A percentile compares a stretch with the other conserved stretches of the same genome.
These are phyloP conservation scores for Bombus huntii DNA, from an alignment of 1,140 invertebrate species.

Conservation along the genomic window DNA sequence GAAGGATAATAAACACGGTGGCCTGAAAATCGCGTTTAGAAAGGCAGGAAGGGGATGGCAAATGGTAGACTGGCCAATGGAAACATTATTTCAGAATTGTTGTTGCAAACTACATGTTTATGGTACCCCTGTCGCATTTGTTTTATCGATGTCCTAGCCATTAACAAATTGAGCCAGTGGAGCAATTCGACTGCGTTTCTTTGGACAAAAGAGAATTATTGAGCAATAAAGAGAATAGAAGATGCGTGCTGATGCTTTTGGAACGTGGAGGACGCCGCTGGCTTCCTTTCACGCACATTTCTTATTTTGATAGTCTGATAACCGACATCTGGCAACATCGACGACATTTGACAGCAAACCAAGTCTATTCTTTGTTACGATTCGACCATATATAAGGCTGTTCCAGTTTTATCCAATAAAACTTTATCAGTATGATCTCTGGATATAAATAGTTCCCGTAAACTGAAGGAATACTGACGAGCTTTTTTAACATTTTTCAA, in stretches of 20 bases:
- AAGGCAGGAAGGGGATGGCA: not conserved
- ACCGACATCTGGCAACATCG: not conserved
- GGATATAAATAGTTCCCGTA: too few species aligned
- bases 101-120: slow-evolving; percentile 36
- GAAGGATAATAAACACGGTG: slow-evolving; percentile 6
- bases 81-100: slow-evolving; percentile 2
- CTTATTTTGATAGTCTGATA: slow-evolving; percentile 1
- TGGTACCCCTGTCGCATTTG: not conserved
- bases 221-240: slow-evolving; percentile 16
- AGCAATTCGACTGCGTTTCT: not conserved
- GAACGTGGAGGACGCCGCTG: not conserved
- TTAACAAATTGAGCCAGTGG: slow-evolving; percentile 35
- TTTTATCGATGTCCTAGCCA: not conserved
- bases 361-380: not conserved
- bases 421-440: too few species aligned
- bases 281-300: not conserved
- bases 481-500: too few species aligned
- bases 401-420: not conserved
- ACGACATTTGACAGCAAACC: not conserved
- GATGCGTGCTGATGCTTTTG: not conserved
- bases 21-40: slow-evolving; percentile 8
- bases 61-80: slow-evolving; percentile 10
- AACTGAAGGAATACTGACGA: too few species aligned
- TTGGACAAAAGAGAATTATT: not conserved
- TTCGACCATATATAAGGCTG: not conserved